Evolutionary conservation across 1,140 invertebrate genomes (phyloP).

Genomic region (Himalopsyche phryganea): DNA sequence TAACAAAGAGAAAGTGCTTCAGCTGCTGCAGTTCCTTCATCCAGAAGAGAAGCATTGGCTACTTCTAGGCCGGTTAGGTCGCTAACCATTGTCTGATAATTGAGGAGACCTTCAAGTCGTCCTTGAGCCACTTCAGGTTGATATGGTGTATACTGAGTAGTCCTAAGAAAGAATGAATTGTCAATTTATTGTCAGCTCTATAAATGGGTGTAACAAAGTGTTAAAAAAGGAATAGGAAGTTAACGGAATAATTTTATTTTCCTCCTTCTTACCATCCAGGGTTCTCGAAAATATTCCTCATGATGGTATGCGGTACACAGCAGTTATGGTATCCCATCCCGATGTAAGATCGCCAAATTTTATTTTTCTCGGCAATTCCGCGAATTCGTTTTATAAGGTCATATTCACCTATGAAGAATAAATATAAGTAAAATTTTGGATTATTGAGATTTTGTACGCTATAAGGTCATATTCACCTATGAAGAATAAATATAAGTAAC

Average conservation of each 20-base stretch:
- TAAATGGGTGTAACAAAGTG: too few species aligned
- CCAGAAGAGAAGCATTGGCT: conserved; percentile 93
- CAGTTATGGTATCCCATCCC: conserved; percentile 99
- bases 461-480: conserved; percentile 88
- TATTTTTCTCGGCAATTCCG: conserved; percentile 80
- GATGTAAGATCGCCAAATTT: conserved; percentile 94
- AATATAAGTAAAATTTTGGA: conserved; percentile 6
- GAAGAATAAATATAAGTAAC: conserved; percentile 34
- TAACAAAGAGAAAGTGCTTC: conserved; percentile 90
- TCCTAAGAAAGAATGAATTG: conserved; percentile 62
- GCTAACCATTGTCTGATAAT: conserved; percentile 97
- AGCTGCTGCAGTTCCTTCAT: conserved; percentile 96
- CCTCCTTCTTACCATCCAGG: conserved; percentile 97
- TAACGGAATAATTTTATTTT: too few species aligned
- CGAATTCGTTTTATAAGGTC: conserved; percentile 78
- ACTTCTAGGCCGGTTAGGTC: conserved; percentile 93
- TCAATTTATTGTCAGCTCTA: too few species aligned
- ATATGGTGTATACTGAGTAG: conserved; percentile 85
- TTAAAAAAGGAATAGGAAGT: too few species aligned
- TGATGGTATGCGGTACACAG: conserved; percentile 90
- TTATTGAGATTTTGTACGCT: conserved; percentile 1
- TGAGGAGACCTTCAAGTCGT: conserved; percentile 89
- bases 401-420: conserved; percentile 72
- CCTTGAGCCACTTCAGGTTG: conserved; percentile 96
- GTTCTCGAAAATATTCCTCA: conserved; percentile 98